Evolutionary conservation across 2,113 vertebrate genomes (phyloP).

Genomic region (Trichechus manatus): DNA sequence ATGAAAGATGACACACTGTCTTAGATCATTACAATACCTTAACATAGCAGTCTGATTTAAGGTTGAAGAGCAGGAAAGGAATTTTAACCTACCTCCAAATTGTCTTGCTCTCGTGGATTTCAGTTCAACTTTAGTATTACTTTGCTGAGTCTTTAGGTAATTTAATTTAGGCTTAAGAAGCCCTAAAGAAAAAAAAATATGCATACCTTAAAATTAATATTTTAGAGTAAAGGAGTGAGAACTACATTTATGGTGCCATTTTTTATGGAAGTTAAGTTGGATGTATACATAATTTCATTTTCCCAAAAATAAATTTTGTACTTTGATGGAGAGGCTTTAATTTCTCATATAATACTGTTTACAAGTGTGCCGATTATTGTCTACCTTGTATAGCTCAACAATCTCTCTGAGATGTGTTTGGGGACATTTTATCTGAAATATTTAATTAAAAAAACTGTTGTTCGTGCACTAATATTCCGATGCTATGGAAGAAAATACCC

Average conservation of each 20-base stretch:
- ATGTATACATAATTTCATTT: constrained; percentile 79
- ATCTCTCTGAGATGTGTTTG: constrained; percentile 30
- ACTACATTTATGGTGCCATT: constrained; percentile 84
- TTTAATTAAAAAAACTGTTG: constrained; percentile 45
- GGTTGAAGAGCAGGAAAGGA: constrained; percentile 81
- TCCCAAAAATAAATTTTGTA: constrained; percentile 79
- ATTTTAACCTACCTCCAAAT: constrained; percentile 84
- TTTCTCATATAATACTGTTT: constrained; percentile 65
- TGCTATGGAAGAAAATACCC: constrained; percentile 84
- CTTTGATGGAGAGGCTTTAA: constrained; percentile 56
- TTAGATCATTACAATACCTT: constrained; percentile 79
- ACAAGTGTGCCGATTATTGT: not conserved
- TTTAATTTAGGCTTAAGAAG: constrained; percentile 88
- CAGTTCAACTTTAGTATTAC: constrained; percentile 86
- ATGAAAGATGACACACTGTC: constrained; percentile 84
- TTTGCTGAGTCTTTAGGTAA: constrained; percentile 86
- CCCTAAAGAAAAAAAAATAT: constrained; percentile 87
- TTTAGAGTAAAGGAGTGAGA: constrained; percentile 85
- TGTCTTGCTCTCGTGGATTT: constrained; percentile 85
- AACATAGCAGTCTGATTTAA: constrained; percentile 85
- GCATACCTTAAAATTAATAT: constrained; percentile 87
- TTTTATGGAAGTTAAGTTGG: constrained; percentile 83
- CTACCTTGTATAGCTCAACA: constrained; percentile 20
- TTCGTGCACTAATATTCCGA: constrained; percentile 79
- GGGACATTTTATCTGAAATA: constrained; percentile 51